These are phyloP conservation scores for Hassar affinis DNA, from an alignment of 2,113 vertebrate species.

Conservation along the genomic window DNA sequence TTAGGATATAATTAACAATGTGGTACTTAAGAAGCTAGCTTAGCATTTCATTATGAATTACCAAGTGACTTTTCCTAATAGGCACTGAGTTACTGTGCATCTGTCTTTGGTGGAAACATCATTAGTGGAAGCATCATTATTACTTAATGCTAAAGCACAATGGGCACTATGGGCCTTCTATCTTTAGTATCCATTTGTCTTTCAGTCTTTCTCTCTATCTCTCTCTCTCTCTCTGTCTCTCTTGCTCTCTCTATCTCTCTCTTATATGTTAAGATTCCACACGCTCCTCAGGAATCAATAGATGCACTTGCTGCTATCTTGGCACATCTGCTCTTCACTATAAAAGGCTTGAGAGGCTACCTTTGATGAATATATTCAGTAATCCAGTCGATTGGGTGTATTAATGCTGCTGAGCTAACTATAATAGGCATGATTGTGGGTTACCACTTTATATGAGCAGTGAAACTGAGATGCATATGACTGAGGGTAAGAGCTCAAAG, in stretches of 20 bases:
- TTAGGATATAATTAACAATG: constrained; percentile 28
- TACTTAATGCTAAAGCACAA: constrained; percentile 35
- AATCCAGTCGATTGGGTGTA: constrained; percentile 40
- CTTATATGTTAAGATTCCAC: constrained; percentile 23
- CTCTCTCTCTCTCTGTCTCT: background rate
- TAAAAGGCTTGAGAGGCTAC: constrained; percentile 34
- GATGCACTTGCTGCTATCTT: constrained; percentile 46
- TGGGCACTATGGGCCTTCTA: constrained; percentile 4
- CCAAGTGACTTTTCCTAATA: constrained; percentile 5
- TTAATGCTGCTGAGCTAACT: constrained; percentile 47
- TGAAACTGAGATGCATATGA: constrained; percentile 12
- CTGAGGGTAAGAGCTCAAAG: constrained; percentile 47
- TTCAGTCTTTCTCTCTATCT: constrained; percentile 16
- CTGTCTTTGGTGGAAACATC: constrained; percentile 10
- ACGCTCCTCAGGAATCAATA: constrained; percentile 39
- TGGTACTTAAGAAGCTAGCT: constrained; percentile 9
- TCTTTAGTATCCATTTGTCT: constrained; percentile 6
- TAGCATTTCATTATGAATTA: constrained; percentile 23
- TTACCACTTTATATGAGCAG: constrained; percentile 1
- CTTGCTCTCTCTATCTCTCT: background rate
- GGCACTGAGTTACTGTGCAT: background rate
- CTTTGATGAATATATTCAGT: constrained; percentile 53
- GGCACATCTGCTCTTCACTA: constrained; percentile 25
- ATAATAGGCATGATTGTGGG: constrained; percentile 43
- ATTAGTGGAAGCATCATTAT: constrained; percentile 10